phyloP scores from a whole-genome alignment of 2,797 vertebrate species.

The Microctenopoma lineatum region DNA sequence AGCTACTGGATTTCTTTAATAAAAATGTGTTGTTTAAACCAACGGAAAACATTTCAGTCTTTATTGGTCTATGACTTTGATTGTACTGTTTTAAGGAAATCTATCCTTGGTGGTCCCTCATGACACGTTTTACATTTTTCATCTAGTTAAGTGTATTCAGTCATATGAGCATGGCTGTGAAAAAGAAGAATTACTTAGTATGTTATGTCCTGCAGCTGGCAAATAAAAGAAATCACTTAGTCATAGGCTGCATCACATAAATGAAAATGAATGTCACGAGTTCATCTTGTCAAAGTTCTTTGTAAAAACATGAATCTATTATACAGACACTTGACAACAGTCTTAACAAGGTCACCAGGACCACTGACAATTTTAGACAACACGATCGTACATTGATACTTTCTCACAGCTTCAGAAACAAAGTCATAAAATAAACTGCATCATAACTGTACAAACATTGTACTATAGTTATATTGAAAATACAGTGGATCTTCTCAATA shows the following conservation, averaged over 20 bases:
- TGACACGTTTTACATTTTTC: slow-evolving; percentile 31
- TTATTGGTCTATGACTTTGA: slow-evolving; percentile 50
- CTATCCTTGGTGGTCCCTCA: slow-evolving; percentile 60
- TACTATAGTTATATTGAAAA: slow-evolving; percentile 63
- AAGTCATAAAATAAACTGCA: slow-evolving; percentile 73
- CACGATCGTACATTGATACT: slow-evolving; percentile 44
- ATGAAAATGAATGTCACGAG: slow-evolving; percentile 41
- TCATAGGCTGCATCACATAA: slow-evolving; percentile 31
- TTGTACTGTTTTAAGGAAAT: slow-evolving; percentile 61
- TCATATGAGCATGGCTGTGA: slow-evolving; percentile 7
- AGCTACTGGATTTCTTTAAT: slow-evolving; percentile 49
- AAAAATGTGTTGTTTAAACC: slow-evolving; percentile 50
- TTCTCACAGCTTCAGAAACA: slow-evolving; percentile 64
- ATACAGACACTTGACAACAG: slow-evolving; percentile 60
- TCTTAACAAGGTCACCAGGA: slow-evolving; percentile 73
- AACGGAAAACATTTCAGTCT: slow-evolving; percentile 38
- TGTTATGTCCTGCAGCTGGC: slow-evolving; percentile 42
- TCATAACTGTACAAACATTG: slow-evolving; percentile 72
- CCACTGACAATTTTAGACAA: slow-evolving; percentile 51
- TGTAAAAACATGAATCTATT: slow-evolving; percentile 63
- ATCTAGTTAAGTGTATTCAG: slow-evolving; percentile 48
- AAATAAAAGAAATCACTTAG: slow-evolving; percentile 44
- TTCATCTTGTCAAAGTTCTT: slow-evolving; percentile 75
- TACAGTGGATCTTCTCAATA: slow-evolving; percentile 56
- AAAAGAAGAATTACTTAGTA: slow-evolving; percentile 21